A percentile compares a stretch with the other conserved stretches of the same genome.
These are phyloP conservation scores for Ictalurus furcatus DNA, from an alignment of 2,113 vertebrate genomes.

Conservation along the genomic window DNA sequence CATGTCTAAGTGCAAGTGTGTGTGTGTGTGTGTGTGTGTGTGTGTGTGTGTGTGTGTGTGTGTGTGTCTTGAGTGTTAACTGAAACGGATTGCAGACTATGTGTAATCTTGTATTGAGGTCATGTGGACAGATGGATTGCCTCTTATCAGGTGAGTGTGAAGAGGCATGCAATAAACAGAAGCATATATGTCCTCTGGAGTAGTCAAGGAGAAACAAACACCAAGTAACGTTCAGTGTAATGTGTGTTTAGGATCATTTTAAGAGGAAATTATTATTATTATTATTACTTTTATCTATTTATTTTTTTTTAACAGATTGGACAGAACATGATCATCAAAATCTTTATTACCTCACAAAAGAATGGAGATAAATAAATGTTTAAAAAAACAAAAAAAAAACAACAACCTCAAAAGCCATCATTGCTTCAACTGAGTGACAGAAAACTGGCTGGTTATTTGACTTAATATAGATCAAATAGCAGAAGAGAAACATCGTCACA, in stretches of 20 bases:
- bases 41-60: not conserved
- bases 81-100: not conserved
- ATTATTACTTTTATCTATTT: no score
- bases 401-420: not conserved
- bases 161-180: not conserved
- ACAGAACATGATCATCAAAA: not conserved
- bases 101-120: not conserved
- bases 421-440: not conserved
- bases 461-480: not conserved
- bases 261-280: not conserved
- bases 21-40: no score
- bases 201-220: not conserved
- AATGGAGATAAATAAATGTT: not conserved
- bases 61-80: not conserved
- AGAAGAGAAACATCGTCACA: not conserved
- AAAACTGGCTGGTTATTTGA: not conserved
- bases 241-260: not conserved
- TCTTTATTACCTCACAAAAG: not conserved
- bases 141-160: constrained; percentile 21
- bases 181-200: not conserved
- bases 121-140: constrained; percentile 12
- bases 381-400: no score
- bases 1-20: not conserved
- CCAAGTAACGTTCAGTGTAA: not conserved
- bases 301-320: not conserved